phyloP scores from a whole-genome alignment of 2,113 vertebrate species.

The Eubucco bourcierii region DNA sequence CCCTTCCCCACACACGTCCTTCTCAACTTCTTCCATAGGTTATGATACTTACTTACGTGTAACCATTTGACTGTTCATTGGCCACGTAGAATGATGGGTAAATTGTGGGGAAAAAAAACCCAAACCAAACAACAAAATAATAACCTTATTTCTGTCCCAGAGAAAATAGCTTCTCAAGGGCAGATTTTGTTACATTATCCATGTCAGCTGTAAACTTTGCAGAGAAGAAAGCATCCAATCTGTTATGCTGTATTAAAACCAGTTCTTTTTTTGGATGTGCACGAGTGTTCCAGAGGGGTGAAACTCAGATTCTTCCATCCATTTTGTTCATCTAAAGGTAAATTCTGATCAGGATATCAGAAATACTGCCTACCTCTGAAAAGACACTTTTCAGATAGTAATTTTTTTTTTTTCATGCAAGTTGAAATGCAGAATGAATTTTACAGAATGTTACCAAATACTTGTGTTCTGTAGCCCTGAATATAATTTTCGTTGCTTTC shows the following conservation, averaged over 20 bases:
- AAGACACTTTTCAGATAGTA: neutral
- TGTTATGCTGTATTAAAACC: neutral
- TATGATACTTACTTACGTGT: neutral
- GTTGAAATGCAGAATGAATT: neutral
- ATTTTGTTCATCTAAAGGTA: neutral
- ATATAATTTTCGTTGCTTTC: neutral
- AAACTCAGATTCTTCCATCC: neutral
- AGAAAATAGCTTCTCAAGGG: neutral
- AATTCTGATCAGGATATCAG: neutral
- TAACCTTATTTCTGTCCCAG: neutral
- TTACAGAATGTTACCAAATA: neutral
- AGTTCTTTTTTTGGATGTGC: neutral
- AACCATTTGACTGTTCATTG: neutral
- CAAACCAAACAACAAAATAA: too few species aligned
- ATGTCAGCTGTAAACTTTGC: neutral
- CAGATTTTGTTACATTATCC: neutral
- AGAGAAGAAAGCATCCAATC: neutral
- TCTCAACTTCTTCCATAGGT: neutral
- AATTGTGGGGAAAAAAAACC: too few species aligned
- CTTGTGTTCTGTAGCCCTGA: neutral
- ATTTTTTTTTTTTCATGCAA: neutral
- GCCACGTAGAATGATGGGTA: neutral
- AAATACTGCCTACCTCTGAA: neutral
- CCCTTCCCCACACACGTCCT: rapidly evolving
- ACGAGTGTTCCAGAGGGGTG: neutral